Conservation (phyloP, 1,140 invertebrate genomes). For the Bombus huntii region DNA sequence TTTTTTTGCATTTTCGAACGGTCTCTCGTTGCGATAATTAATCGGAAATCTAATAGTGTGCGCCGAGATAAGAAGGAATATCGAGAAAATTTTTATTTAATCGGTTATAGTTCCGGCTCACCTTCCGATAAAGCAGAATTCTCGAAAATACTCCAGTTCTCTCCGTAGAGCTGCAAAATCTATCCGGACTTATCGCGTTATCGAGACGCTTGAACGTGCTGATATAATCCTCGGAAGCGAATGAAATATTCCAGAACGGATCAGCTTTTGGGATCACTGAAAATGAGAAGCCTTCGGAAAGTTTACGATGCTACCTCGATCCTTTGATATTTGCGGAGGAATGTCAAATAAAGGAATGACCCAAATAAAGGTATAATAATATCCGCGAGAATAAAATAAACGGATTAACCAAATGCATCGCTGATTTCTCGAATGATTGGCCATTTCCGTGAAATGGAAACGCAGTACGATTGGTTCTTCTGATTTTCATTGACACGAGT, state of each 20-base stretch:
- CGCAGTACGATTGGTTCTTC: too few relatives aligned
- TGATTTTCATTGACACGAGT: too few relatives aligned
- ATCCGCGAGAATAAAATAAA: neutral
- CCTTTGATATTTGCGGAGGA: neutral
- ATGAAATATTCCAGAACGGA: neutral
- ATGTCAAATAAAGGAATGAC: neutral
- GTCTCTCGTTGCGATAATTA: neutral
- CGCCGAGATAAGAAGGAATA: neutral
- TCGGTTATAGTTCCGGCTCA: neutral
- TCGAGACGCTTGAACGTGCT: neutral
- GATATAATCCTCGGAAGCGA: constrained; percentile 1
- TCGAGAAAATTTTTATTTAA: neutral
- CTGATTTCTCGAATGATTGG: neutral
- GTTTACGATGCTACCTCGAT: neutral
- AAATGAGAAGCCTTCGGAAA: neutral
- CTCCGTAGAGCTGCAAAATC: neutral
- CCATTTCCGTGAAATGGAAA: neutral
- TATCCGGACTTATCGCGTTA: neutral
- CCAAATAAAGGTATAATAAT: neutral
- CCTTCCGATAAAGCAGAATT: neutral
- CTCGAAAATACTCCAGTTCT: neutral
- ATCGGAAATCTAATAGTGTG: neutral
- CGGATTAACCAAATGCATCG: neutral
- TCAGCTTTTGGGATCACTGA: neutral
- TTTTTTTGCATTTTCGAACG: too few relatives aligned